phyloP scores from a whole-genome alignment of 2,113 vertebrate species.

The Bubo blakistoni region DNA sequence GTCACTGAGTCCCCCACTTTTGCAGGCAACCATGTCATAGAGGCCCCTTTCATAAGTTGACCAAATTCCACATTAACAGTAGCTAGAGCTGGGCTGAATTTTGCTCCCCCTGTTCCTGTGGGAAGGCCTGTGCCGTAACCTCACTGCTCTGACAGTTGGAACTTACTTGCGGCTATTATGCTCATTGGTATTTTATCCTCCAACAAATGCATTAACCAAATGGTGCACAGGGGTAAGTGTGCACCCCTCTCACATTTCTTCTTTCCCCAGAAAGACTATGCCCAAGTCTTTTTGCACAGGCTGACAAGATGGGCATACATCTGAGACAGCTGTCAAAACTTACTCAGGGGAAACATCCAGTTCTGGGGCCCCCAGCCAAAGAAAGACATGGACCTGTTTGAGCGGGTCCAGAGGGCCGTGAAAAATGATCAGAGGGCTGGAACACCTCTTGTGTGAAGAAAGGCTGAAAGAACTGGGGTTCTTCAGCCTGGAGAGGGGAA shows the following conservation, averaged over 20 bases:
- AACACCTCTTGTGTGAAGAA: not conserved
- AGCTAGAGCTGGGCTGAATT: not conserved
- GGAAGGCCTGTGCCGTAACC: not conserved
- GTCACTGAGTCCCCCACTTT: conserved; percentile 38
- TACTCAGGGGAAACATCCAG: not conserved
- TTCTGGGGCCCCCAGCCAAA: not conserved
- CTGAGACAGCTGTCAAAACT: not conserved
- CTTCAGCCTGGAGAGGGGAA: not conserved
- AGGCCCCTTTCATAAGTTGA: conserved; percentile 14
- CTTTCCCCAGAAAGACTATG: not conserved
- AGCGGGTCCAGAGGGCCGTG: rapidly evolving
- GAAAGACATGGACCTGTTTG: not conserved
- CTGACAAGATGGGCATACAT: not conserved
- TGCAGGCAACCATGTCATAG: conserved; percentile 6
- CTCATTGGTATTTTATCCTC: not conserved
- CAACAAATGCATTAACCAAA: not conserved
- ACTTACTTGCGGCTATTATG: not conserved
- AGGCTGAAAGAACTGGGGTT: not conserved
- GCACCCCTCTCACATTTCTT: not conserved
- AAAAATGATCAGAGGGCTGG: not conserved
- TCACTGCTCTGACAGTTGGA: not conserved
- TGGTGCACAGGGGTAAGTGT: not conserved
- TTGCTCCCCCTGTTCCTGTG: not conserved
- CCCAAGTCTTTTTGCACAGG: not conserved
- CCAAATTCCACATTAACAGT: not conserved